A percentile compares a stretch with the other conserved stretches of the same genome.
Evolutionary conservation across 2,797 vertebrate genomes (phyloP).

Genomic region (Lemur catta): DNA sequence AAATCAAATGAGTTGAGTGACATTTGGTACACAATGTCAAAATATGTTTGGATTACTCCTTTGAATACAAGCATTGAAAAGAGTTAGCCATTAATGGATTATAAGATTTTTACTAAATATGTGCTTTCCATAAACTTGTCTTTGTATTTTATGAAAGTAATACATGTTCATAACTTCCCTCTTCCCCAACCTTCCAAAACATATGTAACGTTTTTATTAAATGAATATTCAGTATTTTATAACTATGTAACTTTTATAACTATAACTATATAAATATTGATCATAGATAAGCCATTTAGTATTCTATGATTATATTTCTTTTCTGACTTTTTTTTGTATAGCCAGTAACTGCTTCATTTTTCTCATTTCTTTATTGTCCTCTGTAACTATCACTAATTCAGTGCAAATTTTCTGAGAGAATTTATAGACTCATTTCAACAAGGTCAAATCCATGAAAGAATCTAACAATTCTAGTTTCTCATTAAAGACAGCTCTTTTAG

Average conservation of each 20-base stretch:
- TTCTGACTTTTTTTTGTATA: not conserved
- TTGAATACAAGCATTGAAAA: not conserved
- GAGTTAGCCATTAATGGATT: constrained; percentile 20
- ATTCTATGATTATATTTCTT: not conserved
- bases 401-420: not conserved
- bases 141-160: not conserved
- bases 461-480: not conserved
- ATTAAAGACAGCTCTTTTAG: not conserved
- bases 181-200: not conserved
- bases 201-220: not conserved
- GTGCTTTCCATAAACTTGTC: constrained; percentile 30
- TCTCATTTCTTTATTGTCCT: not conserved
- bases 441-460: not conserved
- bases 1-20: not conserved
- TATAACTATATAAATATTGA: not conserved
- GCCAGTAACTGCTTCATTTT: not conserved
- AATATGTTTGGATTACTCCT: not conserved
- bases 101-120: not conserved
- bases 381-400: not conserved
- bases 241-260: not conserved
- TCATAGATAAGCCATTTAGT: not conserved
- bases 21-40: not conserved
- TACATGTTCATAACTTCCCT: not conserved
- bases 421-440: not conserved
- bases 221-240: not conserved